A percentile compares a stretch with the other conserved stretches of the same genome.
phyloP scores from a whole-genome alignment of 2,888 invertebrate species.

The Aleiodes leptofemur region DNA sequence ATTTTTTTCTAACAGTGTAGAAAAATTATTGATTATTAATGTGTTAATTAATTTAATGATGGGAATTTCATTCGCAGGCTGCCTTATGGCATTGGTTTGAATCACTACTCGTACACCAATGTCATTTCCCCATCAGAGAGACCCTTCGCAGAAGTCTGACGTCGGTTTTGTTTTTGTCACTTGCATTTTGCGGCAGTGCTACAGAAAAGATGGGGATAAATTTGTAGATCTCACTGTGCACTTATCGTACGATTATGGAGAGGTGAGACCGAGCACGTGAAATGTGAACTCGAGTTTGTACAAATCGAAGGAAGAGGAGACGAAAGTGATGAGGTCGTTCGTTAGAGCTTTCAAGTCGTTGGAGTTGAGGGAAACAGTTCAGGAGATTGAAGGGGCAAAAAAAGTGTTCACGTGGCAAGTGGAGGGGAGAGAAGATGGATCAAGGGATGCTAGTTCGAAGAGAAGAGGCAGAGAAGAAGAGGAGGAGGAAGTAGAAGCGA shows the following conservation, averaged over 20 bases:
- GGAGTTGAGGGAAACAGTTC: conserved; percentile 37
- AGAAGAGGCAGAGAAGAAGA: background rate
- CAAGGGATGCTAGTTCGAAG: background rate
- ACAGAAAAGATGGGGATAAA: conserved; percentile 37
- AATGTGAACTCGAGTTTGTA: conserved; percentile 47
- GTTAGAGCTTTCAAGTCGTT: conserved; percentile 52
- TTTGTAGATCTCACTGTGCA: conserved; percentile 53
- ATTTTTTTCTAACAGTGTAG: no score
- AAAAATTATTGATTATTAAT: background rate
- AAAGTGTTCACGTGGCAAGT: conserved; percentile 55
- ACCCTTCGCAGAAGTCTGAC: conserved; percentile 89
- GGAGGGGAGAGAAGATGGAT: conserved; percentile 39
- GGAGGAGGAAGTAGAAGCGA: conserved; percentile 4
- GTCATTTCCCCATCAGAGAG: conserved; percentile 98
- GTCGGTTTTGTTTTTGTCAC: conserved; percentile 52
- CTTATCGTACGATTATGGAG: conserved; percentile 55
- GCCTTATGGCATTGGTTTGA: conserved; percentile 99
- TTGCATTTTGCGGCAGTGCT: conserved; percentile 53
- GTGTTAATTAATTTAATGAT: background rate
- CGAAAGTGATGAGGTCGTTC: conserved; percentile 43
- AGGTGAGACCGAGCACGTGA: conserved; percentile 55
- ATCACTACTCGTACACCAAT: conserved; percentile 96
- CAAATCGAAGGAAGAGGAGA: conserved; percentile 7
- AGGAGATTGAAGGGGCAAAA: background rate
- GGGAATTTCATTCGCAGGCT: conserved; percentile 82